Evolutionary conservation across 2,888 invertebrate species (phyloP).

Genomic region (Gortyna flavago): DNA sequence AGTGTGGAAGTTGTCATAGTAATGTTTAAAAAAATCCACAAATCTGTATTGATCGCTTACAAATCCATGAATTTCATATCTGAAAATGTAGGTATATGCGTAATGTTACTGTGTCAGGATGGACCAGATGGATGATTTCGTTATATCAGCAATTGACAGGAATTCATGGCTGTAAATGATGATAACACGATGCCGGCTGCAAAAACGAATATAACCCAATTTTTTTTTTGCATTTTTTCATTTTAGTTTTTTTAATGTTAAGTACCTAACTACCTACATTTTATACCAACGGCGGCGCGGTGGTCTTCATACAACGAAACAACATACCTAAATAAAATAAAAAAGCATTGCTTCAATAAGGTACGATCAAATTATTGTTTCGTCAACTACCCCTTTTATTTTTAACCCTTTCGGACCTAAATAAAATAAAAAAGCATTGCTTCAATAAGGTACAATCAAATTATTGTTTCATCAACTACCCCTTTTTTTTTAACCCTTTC

Average conservation of each 20-base stretch:
- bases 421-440: no score
- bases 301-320: neutral
- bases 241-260: neutral
- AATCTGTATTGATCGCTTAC: neutral
- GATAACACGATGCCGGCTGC: neutral
- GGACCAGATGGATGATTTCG: neutral
- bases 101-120: neutral
- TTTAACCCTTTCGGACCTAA: no score
- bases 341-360: no score
- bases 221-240: neutral
- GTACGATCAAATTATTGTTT: no score
- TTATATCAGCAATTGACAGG: neutral
- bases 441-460: no score
- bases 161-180: conserved; percentile 1
- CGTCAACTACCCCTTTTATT: no score
- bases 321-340: neutral
- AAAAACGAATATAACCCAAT: no score
- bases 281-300: neutral
- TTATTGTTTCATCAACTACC: no score
- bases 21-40: neutral
- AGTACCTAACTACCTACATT: neutral
- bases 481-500: no score
- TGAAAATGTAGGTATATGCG: neutral
- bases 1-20: neutral
- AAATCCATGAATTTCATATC: neutral